phyloP scores from a whole-genome alignment of 30 jellyfish, hydroid and myxozoan species.

The Turritopsis dohrnii region DNA sequence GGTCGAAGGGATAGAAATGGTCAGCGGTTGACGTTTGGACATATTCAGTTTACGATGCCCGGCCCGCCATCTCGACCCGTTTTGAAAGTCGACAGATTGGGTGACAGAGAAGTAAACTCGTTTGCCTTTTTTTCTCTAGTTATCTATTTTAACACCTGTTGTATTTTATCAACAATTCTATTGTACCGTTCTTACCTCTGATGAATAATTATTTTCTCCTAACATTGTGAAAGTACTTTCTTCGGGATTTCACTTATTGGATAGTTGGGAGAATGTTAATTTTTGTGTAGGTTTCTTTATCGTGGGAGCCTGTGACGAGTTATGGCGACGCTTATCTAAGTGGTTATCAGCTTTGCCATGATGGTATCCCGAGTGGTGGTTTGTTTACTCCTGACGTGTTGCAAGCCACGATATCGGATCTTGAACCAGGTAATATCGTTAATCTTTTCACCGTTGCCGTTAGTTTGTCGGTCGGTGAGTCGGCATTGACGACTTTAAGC shows the following conservation, averaged over 20 bases:
- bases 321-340: conserved; percentile 41
- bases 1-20: conserved; percentile 39
- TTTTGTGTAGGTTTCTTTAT: conserved; percentile 19
- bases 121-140: background rate
- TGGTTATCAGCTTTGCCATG: conserved; percentile 30
- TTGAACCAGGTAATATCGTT: conserved; percentile 34
- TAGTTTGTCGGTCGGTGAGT: background rate
- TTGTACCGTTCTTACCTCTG: no score
- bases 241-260: no score
- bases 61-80: conserved; percentile 54
- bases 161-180: no score
- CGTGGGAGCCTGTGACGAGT: conserved; percentile 47
- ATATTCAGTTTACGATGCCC: conserved; percentile 45
- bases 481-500: background rate
- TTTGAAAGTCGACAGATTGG: conserved; percentile 18
- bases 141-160: no score
- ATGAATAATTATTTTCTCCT: background rate
- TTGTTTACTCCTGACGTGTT: conserved; percentile 31
- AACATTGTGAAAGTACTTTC: background rate
- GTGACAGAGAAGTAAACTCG: conserved; percentile 31
- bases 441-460: background rate
- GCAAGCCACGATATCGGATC: conserved; percentile 23
- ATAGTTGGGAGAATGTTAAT: no score
- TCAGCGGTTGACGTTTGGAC: conserved; percentile 40
- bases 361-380: conserved; percentile 33